Conservation (phyloP, 2,113 vertebrate species). For the Piprites chloris region DNA sequence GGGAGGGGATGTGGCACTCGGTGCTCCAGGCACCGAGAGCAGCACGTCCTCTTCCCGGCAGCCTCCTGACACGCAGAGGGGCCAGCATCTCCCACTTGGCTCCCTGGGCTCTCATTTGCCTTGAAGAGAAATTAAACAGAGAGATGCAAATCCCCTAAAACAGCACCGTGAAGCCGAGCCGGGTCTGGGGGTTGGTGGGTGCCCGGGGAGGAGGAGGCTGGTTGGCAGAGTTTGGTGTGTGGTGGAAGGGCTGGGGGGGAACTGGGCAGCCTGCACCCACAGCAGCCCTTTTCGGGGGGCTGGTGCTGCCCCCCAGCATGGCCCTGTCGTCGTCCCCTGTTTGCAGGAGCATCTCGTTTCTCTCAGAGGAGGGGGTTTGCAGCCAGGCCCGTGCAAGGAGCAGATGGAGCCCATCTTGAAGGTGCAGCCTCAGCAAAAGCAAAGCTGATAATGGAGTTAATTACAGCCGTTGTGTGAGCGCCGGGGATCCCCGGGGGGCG, state of each 20-base stretch:
- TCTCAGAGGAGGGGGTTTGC: background rate
- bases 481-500: conserved; percentile 11
- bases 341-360: background rate
- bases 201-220: background rate
- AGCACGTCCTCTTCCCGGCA: background rate
- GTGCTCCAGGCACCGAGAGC: background rate
- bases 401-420: conserved; percentile 58
- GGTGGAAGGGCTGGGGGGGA: background rate
- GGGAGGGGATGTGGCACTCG: background rate
- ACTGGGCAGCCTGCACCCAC: background rate
- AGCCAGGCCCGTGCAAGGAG: background rate
- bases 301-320: fast-evolving
- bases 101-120: background rate
- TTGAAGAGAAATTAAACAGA: background rate
- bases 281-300: fast-evolving
- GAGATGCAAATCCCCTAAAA: background rate
- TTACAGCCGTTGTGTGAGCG: conserved; percentile 26
- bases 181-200: background rate
- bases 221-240: background rate
- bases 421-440: conserved; percentile 70
- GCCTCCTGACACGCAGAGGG: background rate
- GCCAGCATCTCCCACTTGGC: background rate
- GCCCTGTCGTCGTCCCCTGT: fast-evolving
- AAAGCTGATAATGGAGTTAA: conserved; percentile 71
- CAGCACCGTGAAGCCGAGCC: background rate